These are phyloP conservation scores for Cynoglossus semilaevis DNA, from an alignment of 2,113 vertebrate genomes.

Conservation along the genomic window DNA sequence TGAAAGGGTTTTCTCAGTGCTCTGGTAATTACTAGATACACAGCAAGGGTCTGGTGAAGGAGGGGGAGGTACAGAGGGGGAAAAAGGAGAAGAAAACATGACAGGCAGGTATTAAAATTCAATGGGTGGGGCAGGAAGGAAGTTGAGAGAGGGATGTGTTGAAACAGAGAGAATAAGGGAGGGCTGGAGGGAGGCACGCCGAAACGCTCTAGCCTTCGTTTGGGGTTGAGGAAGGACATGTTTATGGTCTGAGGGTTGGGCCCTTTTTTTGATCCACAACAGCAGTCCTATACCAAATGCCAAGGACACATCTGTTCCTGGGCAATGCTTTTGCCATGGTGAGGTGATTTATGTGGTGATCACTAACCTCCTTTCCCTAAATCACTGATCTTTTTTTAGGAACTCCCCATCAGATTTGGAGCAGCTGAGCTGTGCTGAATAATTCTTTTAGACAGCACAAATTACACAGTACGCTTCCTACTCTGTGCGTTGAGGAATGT, in stretches of 20 bases:
- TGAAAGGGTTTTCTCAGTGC: conserved; percentile 76
- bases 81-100: conserved; percentile 62
- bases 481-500: conserved; percentile 58
- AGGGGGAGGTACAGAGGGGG: conserved; percentile 33
- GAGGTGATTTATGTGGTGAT: conserved; percentile 67
- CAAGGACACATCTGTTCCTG: conserved; percentile 68
- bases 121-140: conserved; percentile 78
- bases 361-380: conserved; percentile 56
- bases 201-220: conserved; percentile 53
- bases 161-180: conserved; percentile 66
- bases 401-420: conserved; percentile 58
- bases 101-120: conserved; percentile 80
- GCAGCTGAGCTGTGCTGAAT: conserved; percentile 60
- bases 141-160: conserved; percentile 75
- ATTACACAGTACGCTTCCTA: conserved; percentile 63
- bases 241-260: conserved; percentile 68
- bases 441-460: conserved; percentile 65
- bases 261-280: conserved; percentile 40
- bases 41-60: conserved; percentile 68
- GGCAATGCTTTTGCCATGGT: conserved; percentile 45
- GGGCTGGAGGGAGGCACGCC: conserved; percentile 38
- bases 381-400: conserved; percentile 57
- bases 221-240: conserved; percentile 70
- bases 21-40: conserved; percentile 76
- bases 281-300: conserved; percentile 45